Evolutionary conservation across 2,888 invertebrate species (phyloP).

Genomic region (Drosophila villosipedis): DNA sequence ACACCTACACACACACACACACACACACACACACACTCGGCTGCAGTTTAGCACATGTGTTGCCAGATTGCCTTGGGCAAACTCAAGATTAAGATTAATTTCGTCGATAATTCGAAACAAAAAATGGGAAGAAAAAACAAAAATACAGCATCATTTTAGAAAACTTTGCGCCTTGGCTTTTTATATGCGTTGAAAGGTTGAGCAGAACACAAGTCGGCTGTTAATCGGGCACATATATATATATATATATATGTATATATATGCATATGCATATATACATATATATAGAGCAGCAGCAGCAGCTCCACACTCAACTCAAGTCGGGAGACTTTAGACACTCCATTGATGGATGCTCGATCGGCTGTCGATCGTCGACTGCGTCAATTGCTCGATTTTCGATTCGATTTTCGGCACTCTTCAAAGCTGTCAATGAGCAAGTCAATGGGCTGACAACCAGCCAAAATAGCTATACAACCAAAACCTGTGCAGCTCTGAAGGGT

Average conservation of each 20-base stretch:
- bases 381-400: slow-evolving; percentile 48
- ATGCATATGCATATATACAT: not conserved
- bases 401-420: slow-evolving; percentile 70
- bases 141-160: slow-evolving; percentile 45
- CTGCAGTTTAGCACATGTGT: slow-evolving; percentile 72
- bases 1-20: slow-evolving; percentile 29
- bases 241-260: not conserved
- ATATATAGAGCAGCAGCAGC: slow-evolving; percentile 2
- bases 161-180: slow-evolving; percentile 50
- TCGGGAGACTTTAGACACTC: slow-evolving; percentile 47
- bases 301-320: slow-evolving; percentile 54
- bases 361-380: slow-evolving; percentile 65
- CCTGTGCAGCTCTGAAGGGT: not conserved
- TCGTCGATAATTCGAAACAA: slow-evolving; percentile 66
- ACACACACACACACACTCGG: slow-evolving; percentile 18
- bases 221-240: slow-evolving; percentile 24
- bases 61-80: slow-evolving; percentile 58
- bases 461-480: slow-evolving; percentile 24
- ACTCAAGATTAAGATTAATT: slow-evolving; percentile 78
- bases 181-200: slow-evolving; percentile 72
- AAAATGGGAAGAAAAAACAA: slow-evolving; percentile 23
- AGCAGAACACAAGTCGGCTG: slow-evolving; percentile 50
- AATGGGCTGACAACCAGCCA: slow-evolving; percentile 51
- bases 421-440: slow-evolving; percentile 48
- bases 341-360: slow-evolving; percentile 66